Evolutionary conservation across 2,888 invertebrate species (phyloP).

Genomic region (Agelastica alni): DNA sequence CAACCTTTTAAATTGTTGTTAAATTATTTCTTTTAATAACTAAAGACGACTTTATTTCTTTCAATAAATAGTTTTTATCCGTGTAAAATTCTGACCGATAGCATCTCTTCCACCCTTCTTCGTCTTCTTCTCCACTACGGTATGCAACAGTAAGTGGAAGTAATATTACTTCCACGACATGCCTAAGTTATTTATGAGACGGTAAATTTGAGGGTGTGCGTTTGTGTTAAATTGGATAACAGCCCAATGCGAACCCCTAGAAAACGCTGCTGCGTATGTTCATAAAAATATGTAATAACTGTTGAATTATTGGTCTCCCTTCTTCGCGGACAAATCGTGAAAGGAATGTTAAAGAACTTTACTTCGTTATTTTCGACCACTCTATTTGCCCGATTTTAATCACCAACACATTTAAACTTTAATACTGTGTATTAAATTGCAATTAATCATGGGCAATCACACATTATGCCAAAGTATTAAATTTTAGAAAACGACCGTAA

Average conservation of each 20-base stretch:
- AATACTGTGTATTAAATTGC: too few species aligned
- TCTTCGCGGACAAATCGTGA: constrained; percentile 22
- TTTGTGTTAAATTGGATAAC: constrained; percentile 55
- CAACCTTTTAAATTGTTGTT: too few species aligned
- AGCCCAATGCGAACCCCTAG: constrained; percentile 40
- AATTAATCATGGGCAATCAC: too few species aligned
- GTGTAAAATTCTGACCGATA: constrained; percentile 4
- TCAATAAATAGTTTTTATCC: not conserved
- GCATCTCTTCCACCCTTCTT: constrained; percentile 39
- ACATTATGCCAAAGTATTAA: too few species aligned
- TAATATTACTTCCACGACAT: constrained; percentile 57
- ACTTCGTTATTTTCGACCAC: too few species aligned
- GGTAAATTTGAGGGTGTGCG: constrained; percentile 55
- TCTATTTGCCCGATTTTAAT: too few species aligned
- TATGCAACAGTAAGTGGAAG: constrained; percentile 55
- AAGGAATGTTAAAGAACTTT: constrained; percentile 25
- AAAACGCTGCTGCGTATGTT: constrained; percentile 39
- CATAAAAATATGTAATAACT: constrained; percentile 42
- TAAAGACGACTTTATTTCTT: too few species aligned
- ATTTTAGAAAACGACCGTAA: too few species aligned
- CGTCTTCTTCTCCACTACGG: constrained; percentile 51
- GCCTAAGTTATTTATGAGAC: constrained; percentile 58
- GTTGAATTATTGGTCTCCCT: constrained; percentile 28
- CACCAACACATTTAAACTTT: too few species aligned
- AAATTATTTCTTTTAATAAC: too few species aligned